Conservation (phyloP, 2,797 vertebrate species). For the Champsocephalus esox region DNA sequence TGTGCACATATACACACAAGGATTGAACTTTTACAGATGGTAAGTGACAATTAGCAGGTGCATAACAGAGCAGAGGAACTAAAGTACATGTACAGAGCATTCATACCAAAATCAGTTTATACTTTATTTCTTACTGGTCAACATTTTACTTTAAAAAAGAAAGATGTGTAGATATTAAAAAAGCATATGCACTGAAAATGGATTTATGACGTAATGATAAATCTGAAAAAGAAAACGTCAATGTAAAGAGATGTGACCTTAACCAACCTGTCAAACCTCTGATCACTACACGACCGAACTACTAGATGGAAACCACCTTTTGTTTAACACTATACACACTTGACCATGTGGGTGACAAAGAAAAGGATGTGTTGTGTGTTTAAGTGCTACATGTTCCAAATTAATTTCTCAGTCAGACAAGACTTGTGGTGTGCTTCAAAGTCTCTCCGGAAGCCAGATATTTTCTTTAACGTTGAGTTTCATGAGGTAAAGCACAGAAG, state of each 20-base stretch:
- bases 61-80: conserved; percentile 37
- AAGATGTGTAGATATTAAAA: neutral
- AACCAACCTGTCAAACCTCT: conserved; percentile 19
- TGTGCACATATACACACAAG: neutral
- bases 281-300: conserved; percentile 10
- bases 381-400: neutral
- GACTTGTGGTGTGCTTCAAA: neutral
- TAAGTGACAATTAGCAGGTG: conserved; percentile 27
- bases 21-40: no score
- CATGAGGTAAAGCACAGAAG: neutral
- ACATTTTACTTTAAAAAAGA: conserved; percentile 25
- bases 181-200: neutral
- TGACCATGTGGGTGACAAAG: conserved; percentile 10
- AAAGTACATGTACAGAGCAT: conserved; percentile 27
- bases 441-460: neutral
- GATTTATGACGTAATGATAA: neutral
- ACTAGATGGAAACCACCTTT: conserved; percentile 35
- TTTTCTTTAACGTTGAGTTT: neutral
- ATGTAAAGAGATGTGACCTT: neutral
- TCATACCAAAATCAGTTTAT: conserved; percentile 43
- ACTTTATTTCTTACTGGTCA: conserved; percentile 33
- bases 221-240: neutral
- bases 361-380: neutral
- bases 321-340: conserved; percentile 42
- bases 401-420: neutral